Evolutionary conservation across 2,797 vertebrate genomes (phyloP).

Genomic region (Siniperca obscura): DNA sequence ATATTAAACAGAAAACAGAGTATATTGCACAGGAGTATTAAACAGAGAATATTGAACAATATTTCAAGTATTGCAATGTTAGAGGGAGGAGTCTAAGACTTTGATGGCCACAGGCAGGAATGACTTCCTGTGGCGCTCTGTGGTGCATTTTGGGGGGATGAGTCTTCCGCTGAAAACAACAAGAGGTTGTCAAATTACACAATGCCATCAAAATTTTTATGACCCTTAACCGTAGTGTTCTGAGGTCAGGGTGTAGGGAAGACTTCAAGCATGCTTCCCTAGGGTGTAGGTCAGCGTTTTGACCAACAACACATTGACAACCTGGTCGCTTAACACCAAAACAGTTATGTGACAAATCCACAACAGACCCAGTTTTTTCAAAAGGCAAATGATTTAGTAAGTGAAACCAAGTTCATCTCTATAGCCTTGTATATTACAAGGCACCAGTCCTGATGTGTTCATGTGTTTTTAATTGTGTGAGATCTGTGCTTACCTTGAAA

Average conservation of each 20-base stretch:
- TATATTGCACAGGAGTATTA: no score
- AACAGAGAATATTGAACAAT: no score
- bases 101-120: no score
- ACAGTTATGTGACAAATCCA: neutral
- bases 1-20: no score
- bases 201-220: neutral
- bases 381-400: neutral
- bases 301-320: neutral
- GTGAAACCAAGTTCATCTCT: neutral
- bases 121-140: no score
- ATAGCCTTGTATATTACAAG: neutral
- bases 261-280: no score
- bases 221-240: no score
- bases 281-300: neutral
- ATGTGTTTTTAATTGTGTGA: neutral
- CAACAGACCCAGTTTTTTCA: no score
- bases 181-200: neutral
- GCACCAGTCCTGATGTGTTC: neutral
- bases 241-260: no score
- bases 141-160: no score
- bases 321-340: neutral
- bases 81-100: no score
- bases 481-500: slow-evolving; percentile 90
- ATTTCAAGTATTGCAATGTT: no score
- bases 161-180: neutral